Base-by-base conservation (phyloP, 2,888 invertebrate genomes). In the Drosophila paranaensis region DNA sequence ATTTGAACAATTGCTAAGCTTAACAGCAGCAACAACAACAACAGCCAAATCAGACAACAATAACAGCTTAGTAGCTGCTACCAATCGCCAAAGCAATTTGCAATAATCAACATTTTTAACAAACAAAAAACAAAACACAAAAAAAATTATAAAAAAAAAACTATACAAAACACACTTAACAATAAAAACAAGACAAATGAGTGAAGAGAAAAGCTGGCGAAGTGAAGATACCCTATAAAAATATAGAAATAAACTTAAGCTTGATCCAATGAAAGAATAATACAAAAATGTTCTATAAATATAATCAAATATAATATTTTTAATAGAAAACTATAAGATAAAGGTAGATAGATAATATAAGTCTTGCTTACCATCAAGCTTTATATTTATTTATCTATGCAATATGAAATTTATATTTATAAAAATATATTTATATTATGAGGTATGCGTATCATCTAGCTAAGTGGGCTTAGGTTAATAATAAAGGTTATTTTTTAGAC, bases 71-170 rank as follows among this genome's bases (percentile, higher is more conserved):
- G 89, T 83, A 86, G 88, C 86, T 88, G 82, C 87, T 86, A 77
- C 89, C 90, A 88, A 88, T 83, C 81, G 87, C 81, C 83, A 90
- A 88, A 90, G 89, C 87, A 88, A 88, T 88, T 88, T 88, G 89
- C 87, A 90, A 88, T 88, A 90, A 88, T 88, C 89, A 88, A 88
- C 87, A 88, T 87, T 88, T 65, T 46, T 45, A 75, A 69, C 65
- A 80, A 58, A 61, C 40, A 57, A 68, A 67, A 35, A 39, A 37
- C 60, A 43, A 58, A 56, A 20, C 57, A 69, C 45, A 66, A 68
- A 69, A 37, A 60, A 30, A 61, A 61, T 20, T 57, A 63, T 60
- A 63, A 61, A 71, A 57, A 63, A 67, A 65, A 20, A 67, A 65
- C 55, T 60, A 64, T 55, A 58, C 54, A 61, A 48, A 74, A 57